phyloP scores from a whole-genome alignment of 2,797 vertebrate species.

The Cephalopachus bancanus region DNA sequence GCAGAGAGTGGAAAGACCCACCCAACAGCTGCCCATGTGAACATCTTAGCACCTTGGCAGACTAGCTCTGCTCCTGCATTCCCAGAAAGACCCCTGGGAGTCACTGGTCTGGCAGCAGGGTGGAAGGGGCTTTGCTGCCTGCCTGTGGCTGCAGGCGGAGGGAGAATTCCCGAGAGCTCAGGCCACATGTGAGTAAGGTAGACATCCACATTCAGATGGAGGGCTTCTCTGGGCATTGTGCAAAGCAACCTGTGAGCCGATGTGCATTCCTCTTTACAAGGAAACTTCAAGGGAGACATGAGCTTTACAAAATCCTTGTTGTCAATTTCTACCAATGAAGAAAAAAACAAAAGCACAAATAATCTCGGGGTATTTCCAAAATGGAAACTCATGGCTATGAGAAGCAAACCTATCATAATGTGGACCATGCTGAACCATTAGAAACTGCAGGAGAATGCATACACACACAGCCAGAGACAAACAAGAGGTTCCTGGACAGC shows the following conservation, averaged over 20 bases:
- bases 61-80: neutral
- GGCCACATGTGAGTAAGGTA: neutral
- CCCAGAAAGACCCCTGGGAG: neutral
- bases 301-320: neutral
- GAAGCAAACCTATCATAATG: neutral
- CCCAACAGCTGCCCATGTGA: neutral
- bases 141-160: neutral
- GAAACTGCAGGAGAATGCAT: neutral
- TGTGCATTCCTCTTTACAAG: neutral
- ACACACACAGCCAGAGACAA: neutral
- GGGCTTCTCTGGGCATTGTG: neutral
- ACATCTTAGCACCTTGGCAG: neutral
- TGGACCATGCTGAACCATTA: accelerated
- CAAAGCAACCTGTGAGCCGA: neutral
- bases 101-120: accelerated
- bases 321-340: neutral
- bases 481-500: neutral
- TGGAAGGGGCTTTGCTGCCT: neutral
- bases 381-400: neutral
- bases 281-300: neutral
- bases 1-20: neutral
- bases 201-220: neutral
- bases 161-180: neutral
- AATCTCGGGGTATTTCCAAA: neutral
- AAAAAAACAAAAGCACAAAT: neutral